phyloP scores from a whole-genome alignment of 1,140 invertebrate species.

The Battus philenor region DNA sequence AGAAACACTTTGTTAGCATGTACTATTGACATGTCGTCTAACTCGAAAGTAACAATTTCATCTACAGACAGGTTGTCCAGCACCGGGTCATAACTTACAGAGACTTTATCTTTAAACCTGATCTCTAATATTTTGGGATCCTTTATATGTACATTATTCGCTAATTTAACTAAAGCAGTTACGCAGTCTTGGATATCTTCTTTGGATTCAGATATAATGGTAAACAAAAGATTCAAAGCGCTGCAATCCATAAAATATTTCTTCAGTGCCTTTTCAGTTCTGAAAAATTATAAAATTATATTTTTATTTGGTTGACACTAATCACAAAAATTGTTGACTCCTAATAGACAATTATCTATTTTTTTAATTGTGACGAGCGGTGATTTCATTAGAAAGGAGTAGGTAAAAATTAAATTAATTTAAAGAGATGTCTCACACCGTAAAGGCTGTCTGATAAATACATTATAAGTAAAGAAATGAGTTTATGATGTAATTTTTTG shows the following conservation, averaged over 20 bases:
- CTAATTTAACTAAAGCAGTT: conserved; percentile 62
- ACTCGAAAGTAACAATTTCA: conserved; percentile 77
- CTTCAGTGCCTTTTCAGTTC: conserved; percentile 56
- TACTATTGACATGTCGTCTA: conserved; percentile 80
- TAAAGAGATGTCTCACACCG: no score
- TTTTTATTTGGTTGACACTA: no score
- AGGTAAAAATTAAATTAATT: no score
- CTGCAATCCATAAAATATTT: conserved; percentile 67
- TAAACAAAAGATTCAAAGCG: conserved; percentile 56
- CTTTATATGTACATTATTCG: conserved; percentile 67
- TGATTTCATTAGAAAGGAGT: no score
- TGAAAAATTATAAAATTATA: no score
- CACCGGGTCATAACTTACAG: conserved; percentile 54
- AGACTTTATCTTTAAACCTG: conserved; percentile 54
- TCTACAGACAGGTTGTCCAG: conserved; percentile 50
- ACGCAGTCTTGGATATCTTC: conserved; percentile 62
- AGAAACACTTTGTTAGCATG: conserved; percentile 78
- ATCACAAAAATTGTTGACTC: conserved; percentile 3
- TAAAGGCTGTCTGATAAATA: no score
- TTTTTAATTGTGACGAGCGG: no score
- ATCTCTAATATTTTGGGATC: conserved; percentile 68
- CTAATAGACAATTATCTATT: no score
- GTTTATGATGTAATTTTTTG: no score
- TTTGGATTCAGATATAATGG: conserved; percentile 44
- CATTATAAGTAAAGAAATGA: no score